A percentile compares a stretch with the other conserved stretches of the same genome.
phyloP scores from a whole-genome alignment of 1,140 invertebrate species.

The Drosophila tani region DNA sequence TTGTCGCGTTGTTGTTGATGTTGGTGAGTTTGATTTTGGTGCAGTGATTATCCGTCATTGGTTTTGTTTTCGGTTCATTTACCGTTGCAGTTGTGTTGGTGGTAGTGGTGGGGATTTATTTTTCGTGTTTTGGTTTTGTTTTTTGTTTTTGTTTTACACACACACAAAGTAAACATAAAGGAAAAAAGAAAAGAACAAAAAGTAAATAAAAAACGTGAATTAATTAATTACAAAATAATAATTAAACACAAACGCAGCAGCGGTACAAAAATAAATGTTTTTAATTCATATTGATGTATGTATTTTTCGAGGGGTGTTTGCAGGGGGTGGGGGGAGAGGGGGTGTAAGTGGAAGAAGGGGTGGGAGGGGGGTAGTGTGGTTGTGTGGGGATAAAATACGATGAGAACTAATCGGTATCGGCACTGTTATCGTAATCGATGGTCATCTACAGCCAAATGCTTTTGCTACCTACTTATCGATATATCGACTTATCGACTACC shows the following conservation, averaged over 20 bases:
- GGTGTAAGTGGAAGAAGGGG: background rate
- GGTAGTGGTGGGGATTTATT: constrained; percentile 33
- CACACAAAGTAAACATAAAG: constrained; percentile 73
- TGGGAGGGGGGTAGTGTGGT: background rate
- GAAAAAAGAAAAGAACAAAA: constrained; percentile 76
- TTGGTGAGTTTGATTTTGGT: constrained; percentile 40
- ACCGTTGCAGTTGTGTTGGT: constrained; percentile 51
- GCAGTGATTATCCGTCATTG: constrained; percentile 43
- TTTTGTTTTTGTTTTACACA: constrained; percentile 65
- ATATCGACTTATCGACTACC: constrained; percentile 65
- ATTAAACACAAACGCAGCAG: constrained; percentile 45
- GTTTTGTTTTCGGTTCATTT: constrained; percentile 34
- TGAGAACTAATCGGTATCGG: constrained; percentile 32
- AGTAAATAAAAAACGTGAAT: constrained; percentile 72
- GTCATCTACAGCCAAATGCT: constrained; percentile 62
- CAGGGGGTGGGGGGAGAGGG: background rate
- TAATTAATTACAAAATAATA: constrained; percentile 76
- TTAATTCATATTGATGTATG: constrained; percentile 10
- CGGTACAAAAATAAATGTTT: constrained; percentile 24
- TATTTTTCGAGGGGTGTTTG: constrained; percentile 13
- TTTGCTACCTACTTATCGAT: constrained; percentile 62
- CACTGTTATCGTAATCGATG: constrained; percentile 30
- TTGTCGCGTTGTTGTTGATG: constrained; percentile 35
- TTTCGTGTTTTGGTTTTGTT: constrained; percentile 54
- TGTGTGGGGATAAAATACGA: constrained; percentile 24